Evolutionary conservation across 2,888 invertebrate species (phyloP).

Genomic region (Ophioninae sp.): DNA sequence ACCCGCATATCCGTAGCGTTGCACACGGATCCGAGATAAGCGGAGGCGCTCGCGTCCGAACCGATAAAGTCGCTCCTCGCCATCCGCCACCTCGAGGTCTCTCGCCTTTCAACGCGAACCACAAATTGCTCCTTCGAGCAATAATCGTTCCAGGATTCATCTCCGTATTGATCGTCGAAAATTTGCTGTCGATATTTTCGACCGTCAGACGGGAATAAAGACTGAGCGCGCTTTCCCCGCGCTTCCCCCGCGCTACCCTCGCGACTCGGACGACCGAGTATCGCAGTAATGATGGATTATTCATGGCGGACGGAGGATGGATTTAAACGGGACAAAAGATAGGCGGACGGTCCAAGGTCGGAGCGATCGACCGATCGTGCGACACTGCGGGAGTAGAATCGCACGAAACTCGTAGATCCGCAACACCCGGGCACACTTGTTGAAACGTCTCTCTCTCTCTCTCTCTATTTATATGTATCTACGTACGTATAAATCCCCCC

Average conservation of each 20-base stretch:
- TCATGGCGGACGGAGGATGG: conserved; percentile 11
- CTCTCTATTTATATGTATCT: neutral
- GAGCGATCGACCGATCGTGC: neutral
- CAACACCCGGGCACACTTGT: conserved; percentile 17
- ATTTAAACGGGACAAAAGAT: neutral
- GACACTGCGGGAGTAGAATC: neutral
- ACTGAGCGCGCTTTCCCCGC: neutral
- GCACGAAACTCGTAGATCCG: conserved; percentile 3
- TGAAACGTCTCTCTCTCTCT: neutral
- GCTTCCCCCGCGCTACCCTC: too few relatives aligned
- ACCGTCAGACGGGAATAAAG: neutral
- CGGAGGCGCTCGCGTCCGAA: conserved; percentile 10
- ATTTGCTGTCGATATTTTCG: too few relatives aligned
- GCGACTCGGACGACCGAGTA: neutral
- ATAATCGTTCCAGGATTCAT: too few relatives aligned
- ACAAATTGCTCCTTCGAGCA: too few relatives aligned
- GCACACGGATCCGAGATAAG: neutral
- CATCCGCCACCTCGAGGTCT: neutral
- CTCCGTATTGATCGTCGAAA: too few relatives aligned
- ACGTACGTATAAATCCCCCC: neutral
- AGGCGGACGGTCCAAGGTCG: neutral
- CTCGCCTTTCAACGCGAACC: too few relatives aligned
- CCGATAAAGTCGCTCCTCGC: conserved; percentile 9
- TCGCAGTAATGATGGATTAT: neutral
- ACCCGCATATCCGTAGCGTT: conserved; percentile 46